Conservation (phyloP, 1,140 invertebrate genomes). For the Sinonovacula constricta region DNA sequence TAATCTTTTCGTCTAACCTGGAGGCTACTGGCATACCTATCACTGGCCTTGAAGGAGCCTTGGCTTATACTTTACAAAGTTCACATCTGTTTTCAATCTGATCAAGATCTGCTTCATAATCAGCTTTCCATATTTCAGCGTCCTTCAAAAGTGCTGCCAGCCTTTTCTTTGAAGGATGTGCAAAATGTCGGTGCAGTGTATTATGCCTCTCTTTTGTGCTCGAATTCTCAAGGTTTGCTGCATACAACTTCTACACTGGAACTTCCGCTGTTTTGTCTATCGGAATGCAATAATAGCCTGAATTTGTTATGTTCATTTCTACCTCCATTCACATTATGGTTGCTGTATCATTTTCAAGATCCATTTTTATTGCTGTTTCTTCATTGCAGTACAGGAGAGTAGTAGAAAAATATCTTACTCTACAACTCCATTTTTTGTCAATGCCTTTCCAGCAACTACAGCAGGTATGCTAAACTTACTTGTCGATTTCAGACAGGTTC, state of each 20-base stretch:
- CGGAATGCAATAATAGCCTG: constrained; percentile 40
- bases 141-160: constrained; percentile 43
- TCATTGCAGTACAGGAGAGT: too few relatives aligned
- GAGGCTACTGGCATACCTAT: too few relatives aligned
- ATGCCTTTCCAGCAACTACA: constrained; percentile 30
- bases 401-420: constrained; percentile 45
- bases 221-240: neutral
- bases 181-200: constrained; percentile 45
- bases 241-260: constrained; percentile 13
- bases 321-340: constrained; percentile 31
- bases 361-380: too few relatives aligned
- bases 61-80: constrained; percentile 32
- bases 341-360: too few relatives aligned
- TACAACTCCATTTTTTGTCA: constrained; percentile 41
- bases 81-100: constrained; percentile 20
- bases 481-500: constrained; percentile 1
- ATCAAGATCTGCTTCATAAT: constrained; percentile 24
- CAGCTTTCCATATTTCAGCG: constrained; percentile 36
- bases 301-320: constrained; percentile 27
- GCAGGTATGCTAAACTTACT: constrained; percentile 36
- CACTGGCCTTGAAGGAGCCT: too few relatives aligned
- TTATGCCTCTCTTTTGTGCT: constrained; percentile 5
- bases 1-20: too few relatives aligned
- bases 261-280: constrained; percentile 17
- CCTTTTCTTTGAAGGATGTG: constrained; percentile 44